Base-by-base conservation (phyloP, 2,888 invertebrate species). In the Pachymerium ferrugineum region DNA sequence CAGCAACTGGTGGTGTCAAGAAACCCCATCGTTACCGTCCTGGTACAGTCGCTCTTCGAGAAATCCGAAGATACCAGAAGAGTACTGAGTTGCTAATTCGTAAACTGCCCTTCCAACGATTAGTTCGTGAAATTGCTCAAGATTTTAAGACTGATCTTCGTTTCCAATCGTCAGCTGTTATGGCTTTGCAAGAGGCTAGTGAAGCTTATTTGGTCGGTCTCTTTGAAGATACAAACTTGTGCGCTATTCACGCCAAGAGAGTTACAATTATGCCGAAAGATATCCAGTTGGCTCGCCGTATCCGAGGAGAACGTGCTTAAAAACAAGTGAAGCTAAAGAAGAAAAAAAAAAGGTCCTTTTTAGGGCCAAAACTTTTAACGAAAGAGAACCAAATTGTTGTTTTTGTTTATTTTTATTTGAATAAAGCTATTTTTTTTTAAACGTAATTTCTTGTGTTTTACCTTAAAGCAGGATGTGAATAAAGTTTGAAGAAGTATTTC, bases 21-120 rank as follows among this genome's bases (percentile, higher is more conserved):
- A 96, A 96, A 83, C 95, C 95, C 77, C 95, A 96, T 90, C 91
- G 95, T 87, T 95, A 95, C 85, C 92, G 89, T 83, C 95, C 96
- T 76, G 96, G 96, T 86, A 97, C 96, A 31, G 96, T 97, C 76
- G 97, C 96, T 77, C 91, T 97, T 80, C 89, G 82, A 76, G 83
- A 82, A 77, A 82, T 81, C 77, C 78, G 82, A 71, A 80, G 81
- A 38, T 82, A 82, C 78, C 82, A 82, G 77, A 82, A 83, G 77
- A 79, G 79, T 38, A 82, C 82, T 10, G 82, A 82, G 77, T 78
- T 83, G 74, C 77, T 81, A 73, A 82, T 81, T 76, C 79, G 81
- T 77, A 82, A 82, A 77, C 77, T 82, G 75, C 82, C 82, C 47
- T 81, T 81, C 79, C 81, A 81, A 76, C 73, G 75, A n/a, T 33